A percentile compares a stretch with the other conserved stretches of the same genome.
Conservation (phyloP, 2,797 vertebrate genomes). For the Urophycis tenuis region DNA sequence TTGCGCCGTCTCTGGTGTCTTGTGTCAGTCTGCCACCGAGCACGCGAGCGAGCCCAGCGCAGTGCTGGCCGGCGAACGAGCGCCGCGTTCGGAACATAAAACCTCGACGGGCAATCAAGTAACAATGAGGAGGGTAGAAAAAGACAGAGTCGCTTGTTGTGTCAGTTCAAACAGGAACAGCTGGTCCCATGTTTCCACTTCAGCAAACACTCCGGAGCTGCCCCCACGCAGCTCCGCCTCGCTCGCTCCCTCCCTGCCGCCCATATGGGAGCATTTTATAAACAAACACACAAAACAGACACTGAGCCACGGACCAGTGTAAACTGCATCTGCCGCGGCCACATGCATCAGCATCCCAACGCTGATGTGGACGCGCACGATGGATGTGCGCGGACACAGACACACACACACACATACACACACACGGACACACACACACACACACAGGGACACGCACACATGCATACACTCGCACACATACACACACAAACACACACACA, state of each 20-base stretch:
- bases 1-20: no score
- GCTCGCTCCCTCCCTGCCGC: neutral
- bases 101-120: neutral
- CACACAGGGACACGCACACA: neutral
- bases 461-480: neutral
- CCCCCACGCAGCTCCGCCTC: neutral
- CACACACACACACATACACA: neutral
- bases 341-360: neutral
- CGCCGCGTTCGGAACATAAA: neutral
- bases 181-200: constrained; percentile 47
- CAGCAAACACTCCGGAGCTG: constrained; percentile 14
- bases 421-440: neutral
- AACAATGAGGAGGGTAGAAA: neutral
- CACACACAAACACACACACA: neutral
- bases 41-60: neutral
- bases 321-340: neutral
- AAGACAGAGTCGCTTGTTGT: constrained; percentile 14
- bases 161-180: constrained; percentile 42
- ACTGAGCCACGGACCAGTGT: constrained; percentile 18
- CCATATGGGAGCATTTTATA: constrained; percentile 13
- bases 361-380: neutral
- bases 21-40: neutral
- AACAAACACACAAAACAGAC: constrained; percentile 30
- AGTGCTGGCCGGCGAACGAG: no score
- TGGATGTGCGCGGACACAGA: neutral